Percentiles rank a stretch among this genome's conserved stretches.
These are phyloP conservation scores for Aphelenchoides besseyi DNA, from an alignment of 1,140 invertebrate genomes.

Conservation along the genomic window DNA sequence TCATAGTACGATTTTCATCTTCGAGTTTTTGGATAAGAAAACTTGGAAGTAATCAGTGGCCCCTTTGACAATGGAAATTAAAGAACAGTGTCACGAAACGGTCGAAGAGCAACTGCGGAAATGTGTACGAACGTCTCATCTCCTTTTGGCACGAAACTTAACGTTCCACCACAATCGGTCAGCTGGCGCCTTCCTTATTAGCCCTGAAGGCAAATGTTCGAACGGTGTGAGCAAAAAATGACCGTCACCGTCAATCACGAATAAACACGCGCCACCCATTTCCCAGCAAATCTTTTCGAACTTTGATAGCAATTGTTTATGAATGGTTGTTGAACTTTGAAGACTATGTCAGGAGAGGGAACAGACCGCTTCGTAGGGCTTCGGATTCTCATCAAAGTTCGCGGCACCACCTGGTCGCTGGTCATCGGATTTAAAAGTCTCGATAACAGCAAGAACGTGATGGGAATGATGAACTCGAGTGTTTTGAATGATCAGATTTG, in stretches of 20 bases:
- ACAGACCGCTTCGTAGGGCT: background rate
- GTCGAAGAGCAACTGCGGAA: too few relatives aligned
- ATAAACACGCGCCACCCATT: background rate
- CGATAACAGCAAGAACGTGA: background rate
- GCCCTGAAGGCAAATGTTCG: background rate
- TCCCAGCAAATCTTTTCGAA: background rate
- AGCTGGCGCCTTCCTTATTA: background rate
- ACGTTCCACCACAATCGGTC: too few relatives aligned
- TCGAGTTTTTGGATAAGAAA: too few relatives aligned
- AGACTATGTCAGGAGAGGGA: background rate
- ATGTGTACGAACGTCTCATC: too few relatives aligned
- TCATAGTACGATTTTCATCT: too few relatives aligned
- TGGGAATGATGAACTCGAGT: background rate
- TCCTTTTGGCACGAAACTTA: too few relatives aligned
- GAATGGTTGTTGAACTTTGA: background rate
- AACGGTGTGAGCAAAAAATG: background rate
- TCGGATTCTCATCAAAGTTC: background rate
- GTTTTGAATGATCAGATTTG: background rate
- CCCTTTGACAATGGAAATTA: too few relatives aligned
- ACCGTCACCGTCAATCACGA: background rate
- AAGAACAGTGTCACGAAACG: too few relatives aligned
- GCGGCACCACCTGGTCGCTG: slow-evolving; percentile 1
- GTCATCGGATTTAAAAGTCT: background rate
- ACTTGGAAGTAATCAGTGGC: too few relatives aligned
- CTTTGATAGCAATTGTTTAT: background rate